Base-by-base conservation (phyloP, 2,888 invertebrate genomes). In the Urechis unicinctus region DNA sequence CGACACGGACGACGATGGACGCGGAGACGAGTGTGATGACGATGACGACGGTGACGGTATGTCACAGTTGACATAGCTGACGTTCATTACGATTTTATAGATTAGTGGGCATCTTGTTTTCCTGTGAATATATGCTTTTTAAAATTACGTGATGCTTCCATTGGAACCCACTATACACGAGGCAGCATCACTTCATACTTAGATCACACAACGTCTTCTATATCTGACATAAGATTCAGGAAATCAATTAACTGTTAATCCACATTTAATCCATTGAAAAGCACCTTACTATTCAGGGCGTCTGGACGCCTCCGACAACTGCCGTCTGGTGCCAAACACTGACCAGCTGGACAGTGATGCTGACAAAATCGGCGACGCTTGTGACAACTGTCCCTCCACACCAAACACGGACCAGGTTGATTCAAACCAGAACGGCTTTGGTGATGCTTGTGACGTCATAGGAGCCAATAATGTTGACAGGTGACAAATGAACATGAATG, bases 21-120 rank as follows among this genome's bases (percentile, higher is more conserved):
- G 68, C n/a, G n/a, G 9, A 9, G 36, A 36, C 66, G 79, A 86
- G 43, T 84, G 89, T 0, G 95, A 95, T 80, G 85, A 88, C 48
- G 88, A 91, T 72, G 82, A 86, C 55, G 94, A 95, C 73, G 86
- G 87, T 0, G 93, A 95, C 73, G 81, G 80, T 88, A 86, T 91
- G 67, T 84, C 86, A 1, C 78, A 85, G 2, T 74, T 74, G 2
- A 70, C 73, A 49, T 71, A 72, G 17, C 54, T 53, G 36, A 54
- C 53, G 25, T n/a, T 66, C 69, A 95, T 94, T 68, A 89, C 89
- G 0, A 83, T 84, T 1, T 80, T 58, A 4, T 94, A 95, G 73
- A 91, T 52, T 6, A 87, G 91, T 75, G 90, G 93, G 9, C 83
- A 91, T n/a, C n/a, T n/a, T n/a, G n/a, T n/a, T n/a, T n/a, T n/a